A percentile compares a stretch with the other conserved stretches of the same genome.
Evolutionary conservation across 2,113 vertebrate genomes (phyloP).

Genomic region (Neolamprologus cancellatus): DNA sequence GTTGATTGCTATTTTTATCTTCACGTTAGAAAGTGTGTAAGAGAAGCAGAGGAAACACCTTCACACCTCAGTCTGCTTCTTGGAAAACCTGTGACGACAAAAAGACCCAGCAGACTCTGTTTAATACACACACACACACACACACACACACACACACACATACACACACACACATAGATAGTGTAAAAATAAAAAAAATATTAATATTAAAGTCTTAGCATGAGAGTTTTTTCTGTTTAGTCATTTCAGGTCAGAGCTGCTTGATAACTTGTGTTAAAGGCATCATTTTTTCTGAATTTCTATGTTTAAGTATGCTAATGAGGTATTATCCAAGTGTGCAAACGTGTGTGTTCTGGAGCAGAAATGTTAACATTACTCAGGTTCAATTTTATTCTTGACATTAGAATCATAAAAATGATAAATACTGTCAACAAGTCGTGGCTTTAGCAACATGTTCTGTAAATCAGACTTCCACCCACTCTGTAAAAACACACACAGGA

Average conservation of each 20-base stretch:
- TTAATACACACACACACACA: neutral
- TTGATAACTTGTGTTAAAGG: neutral
- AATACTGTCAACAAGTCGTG: neutral
- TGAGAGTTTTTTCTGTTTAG: neutral
- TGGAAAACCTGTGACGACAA: neutral
- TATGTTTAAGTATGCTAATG: neutral
- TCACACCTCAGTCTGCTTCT: slow-evolving; percentile 40
- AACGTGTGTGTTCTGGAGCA: neutral
- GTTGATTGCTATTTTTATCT: slow-evolving; percentile 38
- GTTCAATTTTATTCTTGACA: neutral
- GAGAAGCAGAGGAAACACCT: slow-evolving; percentile 51
- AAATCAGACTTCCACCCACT: neutral
- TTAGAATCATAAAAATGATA: neutral
- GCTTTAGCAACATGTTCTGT: neutral
- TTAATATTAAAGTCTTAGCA: neutral
- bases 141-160: neutral
- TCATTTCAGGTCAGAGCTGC: neutral
- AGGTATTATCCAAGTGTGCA: neutral
- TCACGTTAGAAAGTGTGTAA: slow-evolving; percentile 4
- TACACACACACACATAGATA: neutral
- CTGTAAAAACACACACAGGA: neutral
- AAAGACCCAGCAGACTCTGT: neutral
- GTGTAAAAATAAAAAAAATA: neutral
- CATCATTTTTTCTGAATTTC: neutral
- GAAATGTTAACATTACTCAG: neutral